Base-by-base conservation (phyloP, 2,797 vertebrate species). In the Tenualosa ilisha region DNA sequence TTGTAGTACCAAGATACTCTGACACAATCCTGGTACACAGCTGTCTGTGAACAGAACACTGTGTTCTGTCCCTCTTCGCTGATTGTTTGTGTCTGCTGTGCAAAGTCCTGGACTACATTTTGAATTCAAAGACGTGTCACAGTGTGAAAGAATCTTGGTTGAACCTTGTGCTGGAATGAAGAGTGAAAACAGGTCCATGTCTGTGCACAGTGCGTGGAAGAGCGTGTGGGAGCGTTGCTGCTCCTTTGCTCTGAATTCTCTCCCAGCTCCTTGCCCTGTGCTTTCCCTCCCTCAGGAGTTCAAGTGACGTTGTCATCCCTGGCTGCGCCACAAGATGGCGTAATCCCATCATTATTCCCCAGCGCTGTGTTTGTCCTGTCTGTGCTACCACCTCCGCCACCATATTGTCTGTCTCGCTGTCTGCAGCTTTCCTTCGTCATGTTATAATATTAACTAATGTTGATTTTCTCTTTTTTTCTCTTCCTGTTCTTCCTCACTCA, bases 91-190 rank as follows among this genome's bases (percentile, higher is more conserved):
- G 68, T 46, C 37, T 17, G 3, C 37, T 46, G 40, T 79, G 72
- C 68, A 46, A 79, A 79, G 15, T 79, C 17, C 72, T 79, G 72
- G 72, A 79, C 72, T 40, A 46, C 20, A 15, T 40, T 43, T 79
- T 79, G 40, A 46, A 79, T 79, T 79, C 40, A 43, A 40, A 79
- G 17, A 20, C 6, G 3, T 79, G 72, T 37, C 5, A 22, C 72
- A 20, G 2, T 79, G 72, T 79, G 17, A 11, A 79, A 22, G 2
- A 46, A 37, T 13, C 26, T 31, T 72, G 40, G 43, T 46, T 40
- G 20, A 79, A 6, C 6, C 40, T 9, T 79, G 72, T 40, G 7
- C 72, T 79, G 7, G 40, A 7, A 22, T 37, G 40, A 79, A 46
- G 72, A 2, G 3, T 9, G 15, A 79, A 46, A 22, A 46, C 72